Evolutionary conservation across 2,888 invertebrate genomes (phyloP), one percentile per base, ranked within the genome.

Genomic region (Agrilus mali): DNA sequence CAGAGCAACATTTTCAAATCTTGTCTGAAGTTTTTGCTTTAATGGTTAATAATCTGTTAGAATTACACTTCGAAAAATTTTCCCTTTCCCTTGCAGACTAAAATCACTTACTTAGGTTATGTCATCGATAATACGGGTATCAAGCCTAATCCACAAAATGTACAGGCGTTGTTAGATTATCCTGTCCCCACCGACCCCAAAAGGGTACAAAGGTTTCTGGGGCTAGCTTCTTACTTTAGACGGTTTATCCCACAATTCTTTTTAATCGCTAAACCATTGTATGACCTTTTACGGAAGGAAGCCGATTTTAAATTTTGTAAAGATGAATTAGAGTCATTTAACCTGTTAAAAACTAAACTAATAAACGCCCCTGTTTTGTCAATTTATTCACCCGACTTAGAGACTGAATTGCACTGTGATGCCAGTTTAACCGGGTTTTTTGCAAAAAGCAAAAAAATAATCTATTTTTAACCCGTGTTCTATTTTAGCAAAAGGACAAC

Each of bases 401-500:
- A 54, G 31, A 60, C 59, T 2, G 55, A 62, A 42, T 38, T 60
- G 15, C 60, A 63, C 39, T 57, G 55, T 8, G 58, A 61, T 46
- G 60, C 57, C 1, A 57, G 56, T 37, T 35, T 52, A 1, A 7
- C 42, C 1, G 59, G 60, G 0, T 60, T 53, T 39, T 61, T 12
- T n/a, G 61, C 20, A 60, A 61, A 42, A 50, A 44, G 36, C 56
- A 58, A 39, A 10, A 31, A 0, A 51, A 54, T 47, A 39, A 35
- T 5, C 44, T 49, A 31, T 49, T 58, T 10, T 55, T n/a, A 60
- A 27, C 59, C 58, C 0, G 37, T 60, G 0, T 56, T 56, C 33
- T 59, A 56, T 47, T 60, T 57, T 50, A 59, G 56, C 5, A 58
- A 58, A 44, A 45, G 55, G 13, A 55, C 60, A 0, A 56, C 55